These are phyloP conservation scores for Pionites leucogaster DNA, from an alignment of 2,113 vertebrate genomes.

Conservation along the genomic window DNA sequence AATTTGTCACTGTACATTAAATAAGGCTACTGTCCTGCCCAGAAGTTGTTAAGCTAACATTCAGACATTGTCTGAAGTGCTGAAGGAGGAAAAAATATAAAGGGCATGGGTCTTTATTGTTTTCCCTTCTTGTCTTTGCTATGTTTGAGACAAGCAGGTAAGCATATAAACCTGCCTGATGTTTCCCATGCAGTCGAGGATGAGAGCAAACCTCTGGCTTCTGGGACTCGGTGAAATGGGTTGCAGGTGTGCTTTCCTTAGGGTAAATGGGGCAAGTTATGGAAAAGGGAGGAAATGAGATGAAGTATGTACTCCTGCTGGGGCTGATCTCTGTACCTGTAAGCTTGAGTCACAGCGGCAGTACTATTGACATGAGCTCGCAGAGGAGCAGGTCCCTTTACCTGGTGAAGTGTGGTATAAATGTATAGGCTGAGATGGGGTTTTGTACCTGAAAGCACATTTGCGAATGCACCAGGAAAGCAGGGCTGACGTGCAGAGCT, in stretches of 20 bases:
- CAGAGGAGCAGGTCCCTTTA: neutral
- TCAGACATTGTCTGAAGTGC: neutral
- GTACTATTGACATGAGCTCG: fast-evolving
- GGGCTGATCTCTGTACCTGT: neutral
- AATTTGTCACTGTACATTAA: neutral
- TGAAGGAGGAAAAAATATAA: neutral
- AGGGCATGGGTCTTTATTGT: neutral
- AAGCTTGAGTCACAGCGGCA: neutral
- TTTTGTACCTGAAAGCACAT: fast-evolving
- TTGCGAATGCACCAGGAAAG: neutral
- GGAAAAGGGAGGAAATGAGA: neutral
- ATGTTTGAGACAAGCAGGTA: neutral
- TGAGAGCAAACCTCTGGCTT: neutral
- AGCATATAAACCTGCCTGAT: neutral
- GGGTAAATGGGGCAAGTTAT: neutral
- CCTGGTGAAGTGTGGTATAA: neutral
- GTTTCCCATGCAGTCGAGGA: neutral
- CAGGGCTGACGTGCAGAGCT: fast-evolving
- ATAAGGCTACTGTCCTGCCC: neutral
- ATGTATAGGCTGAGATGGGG: too few relatives aligned
- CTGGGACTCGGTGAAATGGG: neutral
- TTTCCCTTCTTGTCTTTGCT: neutral
- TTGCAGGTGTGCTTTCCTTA: neutral
- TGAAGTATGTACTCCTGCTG: fast-evolving
- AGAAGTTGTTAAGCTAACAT: neutral